These are phyloP conservation scores for Drosophila glabriapex DNA, from an alignment of 2,888 invertebrate genomes.

Conservation along the genomic window DNA sequence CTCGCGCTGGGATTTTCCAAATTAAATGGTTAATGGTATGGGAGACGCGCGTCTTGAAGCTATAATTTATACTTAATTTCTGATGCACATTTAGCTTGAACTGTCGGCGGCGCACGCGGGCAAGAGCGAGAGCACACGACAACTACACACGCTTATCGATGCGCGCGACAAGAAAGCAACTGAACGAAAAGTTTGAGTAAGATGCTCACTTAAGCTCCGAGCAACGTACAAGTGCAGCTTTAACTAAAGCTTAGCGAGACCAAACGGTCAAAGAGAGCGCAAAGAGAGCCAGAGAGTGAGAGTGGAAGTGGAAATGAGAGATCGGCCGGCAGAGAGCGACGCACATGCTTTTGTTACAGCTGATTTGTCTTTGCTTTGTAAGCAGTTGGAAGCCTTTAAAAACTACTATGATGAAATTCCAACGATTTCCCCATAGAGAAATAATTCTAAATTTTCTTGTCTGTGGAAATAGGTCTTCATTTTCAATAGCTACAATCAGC, in stretches of 20 bases:
- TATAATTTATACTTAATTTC: conserved; percentile 38
- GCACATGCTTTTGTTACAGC: conserved; percentile 35
- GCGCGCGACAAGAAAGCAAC: conserved; percentile 63
- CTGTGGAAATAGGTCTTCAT: background rate
- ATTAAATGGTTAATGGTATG: conserved; percentile 25
- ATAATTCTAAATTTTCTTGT: background rate
- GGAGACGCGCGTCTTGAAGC: conserved; percentile 56
- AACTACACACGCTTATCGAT: conserved; percentile 51
- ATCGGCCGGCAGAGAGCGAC: conserved; percentile 22
- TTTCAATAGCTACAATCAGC: conserved; percentile 15
- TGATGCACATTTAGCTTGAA: conserved; percentile 31
- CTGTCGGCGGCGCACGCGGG: conserved; percentile 10
- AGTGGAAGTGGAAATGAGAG: background rate
- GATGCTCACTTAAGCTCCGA: conserved; percentile 41
- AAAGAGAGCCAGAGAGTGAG: conserved; percentile 9
- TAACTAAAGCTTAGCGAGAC: conserved; percentile 50
- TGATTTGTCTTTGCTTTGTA: conserved; percentile 26
- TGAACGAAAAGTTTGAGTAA: conserved; percentile 50
- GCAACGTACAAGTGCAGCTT: conserved; percentile 65
- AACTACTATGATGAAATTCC: background rate
- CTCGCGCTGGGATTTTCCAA: conserved; percentile 56
- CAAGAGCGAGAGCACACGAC: conserved; percentile 48
- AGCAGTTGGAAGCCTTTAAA: background rate
- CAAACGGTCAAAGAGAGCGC: background rate
- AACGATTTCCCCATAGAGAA: background rate